Percentiles rank a stretch among this genome's conserved stretches.
phyloP scores from a whole-genome alignment of 2,888 invertebrate species.

The Drosophila mercatorum region DNA sequence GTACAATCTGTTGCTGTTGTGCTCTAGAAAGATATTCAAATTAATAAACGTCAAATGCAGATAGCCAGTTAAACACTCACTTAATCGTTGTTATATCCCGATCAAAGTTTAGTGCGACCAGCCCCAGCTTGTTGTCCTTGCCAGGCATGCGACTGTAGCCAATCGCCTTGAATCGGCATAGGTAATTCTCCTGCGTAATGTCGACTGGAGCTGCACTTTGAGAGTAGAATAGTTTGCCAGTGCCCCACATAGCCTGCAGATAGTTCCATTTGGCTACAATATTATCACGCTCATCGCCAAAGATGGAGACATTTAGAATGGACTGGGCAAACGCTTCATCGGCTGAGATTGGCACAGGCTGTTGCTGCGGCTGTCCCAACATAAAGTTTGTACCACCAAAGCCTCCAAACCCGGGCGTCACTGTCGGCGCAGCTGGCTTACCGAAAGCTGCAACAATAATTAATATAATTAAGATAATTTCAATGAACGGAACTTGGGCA shows the following conservation, averaged over 20 bases:
- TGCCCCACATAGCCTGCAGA: slow-evolving; percentile 88
- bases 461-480: slow-evolving; percentile 14
- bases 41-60: neutral
- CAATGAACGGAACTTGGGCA: neutral
- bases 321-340: slow-evolving; percentile 90
- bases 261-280: slow-evolving; percentile 98
- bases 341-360: slow-evolving; percentile 86
- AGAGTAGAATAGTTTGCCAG: slow-evolving; percentile 91
- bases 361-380: slow-evolving; percentile 84
- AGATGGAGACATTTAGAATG: slow-evolving; percentile 92
- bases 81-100: slow-evolving; percentile 92
- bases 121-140: slow-evolving; percentile 95
- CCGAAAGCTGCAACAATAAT: slow-evolving; percentile 77
- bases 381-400: slow-evolving; percentile 86
- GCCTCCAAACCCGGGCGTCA: slow-evolving; percentile 85
- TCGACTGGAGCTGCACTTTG: slow-evolving; percentile 90
- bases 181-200: slow-evolving; percentile 94
- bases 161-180: slow-evolving; percentile 97
- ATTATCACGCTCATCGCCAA: slow-evolving; percentile 97
- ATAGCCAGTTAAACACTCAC: slow-evolving; percentile 84
- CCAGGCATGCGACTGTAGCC: slow-evolving; percentile 95
- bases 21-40: slow-evolving; percentile 84
- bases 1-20: slow-evolving; percentile 89
- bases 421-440: slow-evolving; percentile 81
- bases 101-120: slow-evolving; percentile 93